Conservation (phyloP, 2,888 invertebrate species). For the Papilio elwesi region DNA sequence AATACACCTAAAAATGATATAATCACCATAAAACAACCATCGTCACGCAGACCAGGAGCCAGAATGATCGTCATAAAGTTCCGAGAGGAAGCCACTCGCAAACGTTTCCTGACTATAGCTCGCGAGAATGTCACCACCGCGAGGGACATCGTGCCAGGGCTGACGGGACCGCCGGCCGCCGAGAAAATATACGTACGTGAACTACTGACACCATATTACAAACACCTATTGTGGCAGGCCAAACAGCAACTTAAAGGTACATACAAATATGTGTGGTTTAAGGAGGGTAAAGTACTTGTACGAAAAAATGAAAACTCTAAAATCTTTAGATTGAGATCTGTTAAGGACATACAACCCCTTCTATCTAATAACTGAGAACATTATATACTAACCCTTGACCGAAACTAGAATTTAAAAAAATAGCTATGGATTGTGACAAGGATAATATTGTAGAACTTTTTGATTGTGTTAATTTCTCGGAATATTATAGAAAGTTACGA, state of each 20-base stretch:
- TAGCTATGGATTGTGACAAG: conserved; percentile 3
- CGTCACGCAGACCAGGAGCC: not conserved
- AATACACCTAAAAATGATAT: not conserved
- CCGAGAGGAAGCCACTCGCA: not conserved
- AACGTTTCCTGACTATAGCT: not conserved
- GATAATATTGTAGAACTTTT: not conserved
- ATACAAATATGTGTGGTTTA: conserved; percentile 3
- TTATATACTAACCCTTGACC: not conserved
- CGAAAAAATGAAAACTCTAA: conserved; percentile 4
- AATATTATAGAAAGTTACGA: not conserved
- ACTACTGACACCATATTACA: not conserved
- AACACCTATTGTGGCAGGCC: no score
- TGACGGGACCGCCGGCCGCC: not conserved
- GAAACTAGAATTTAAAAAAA: no score
- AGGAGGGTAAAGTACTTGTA: not conserved
- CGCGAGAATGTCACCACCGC: not conserved
- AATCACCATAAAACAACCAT: not conserved
- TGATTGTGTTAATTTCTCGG: conserved; percentile 6
- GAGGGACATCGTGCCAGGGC: not conserved
- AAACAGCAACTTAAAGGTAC: conserved; percentile 4
- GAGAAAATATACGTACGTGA: not conserved
- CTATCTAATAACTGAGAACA: conserved; percentile 9
- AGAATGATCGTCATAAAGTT: not conserved
- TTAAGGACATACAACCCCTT: conserved; percentile 2
- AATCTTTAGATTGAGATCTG: conserved; percentile 3